Evolutionary conservation across 2,888 invertebrate species (phyloP).

Genomic region (Anodontia alba): DNA sequence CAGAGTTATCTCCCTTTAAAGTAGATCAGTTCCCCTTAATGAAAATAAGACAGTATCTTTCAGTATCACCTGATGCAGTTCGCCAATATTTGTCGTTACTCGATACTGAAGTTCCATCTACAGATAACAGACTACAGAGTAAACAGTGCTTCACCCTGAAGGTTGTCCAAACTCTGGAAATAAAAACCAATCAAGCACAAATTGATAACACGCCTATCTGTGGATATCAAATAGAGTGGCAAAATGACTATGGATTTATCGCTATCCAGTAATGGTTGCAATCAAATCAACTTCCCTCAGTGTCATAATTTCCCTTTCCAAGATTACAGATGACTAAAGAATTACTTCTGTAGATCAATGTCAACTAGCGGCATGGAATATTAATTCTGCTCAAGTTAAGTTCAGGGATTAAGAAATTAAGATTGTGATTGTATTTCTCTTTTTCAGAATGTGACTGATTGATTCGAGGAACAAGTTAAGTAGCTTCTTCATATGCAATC

Average conservation of each 20-base stretch:
- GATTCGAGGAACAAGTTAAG: too few relatives aligned
- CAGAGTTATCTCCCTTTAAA: too few relatives aligned
- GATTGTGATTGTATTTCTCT: neutral
- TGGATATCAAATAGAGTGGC: neutral
- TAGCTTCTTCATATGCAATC: neutral
- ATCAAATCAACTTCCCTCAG: slow-evolving; percentile 4
- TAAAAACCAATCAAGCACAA: neutral
- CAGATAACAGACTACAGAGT: too few relatives aligned
- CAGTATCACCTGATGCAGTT: too few relatives aligned
- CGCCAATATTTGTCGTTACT: too few relatives aligned
- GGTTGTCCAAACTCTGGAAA: neutral
- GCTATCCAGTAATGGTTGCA: neutral
- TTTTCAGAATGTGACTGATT: too few relatives aligned
- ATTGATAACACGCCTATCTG: neutral
- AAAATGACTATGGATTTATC: slow-evolving; percentile 1
- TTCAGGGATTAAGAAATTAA: slow-evolving; percentile 3
- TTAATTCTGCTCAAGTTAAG: neutral
- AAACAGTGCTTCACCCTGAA: too few relatives aligned
- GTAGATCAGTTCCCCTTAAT: too few relatives aligned
- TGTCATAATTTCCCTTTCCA: slow-evolving; percentile 1
- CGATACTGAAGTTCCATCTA: too few relatives aligned
- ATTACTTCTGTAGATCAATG: neutral
- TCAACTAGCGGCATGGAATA: neutral
- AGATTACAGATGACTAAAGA: slow-evolving; percentile 12
- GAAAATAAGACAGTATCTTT: too few relatives aligned